phyloP scores from a whole-genome alignment of 2,113 vertebrate species.

The Sinocyclocheilus anshuiensis region DNA sequence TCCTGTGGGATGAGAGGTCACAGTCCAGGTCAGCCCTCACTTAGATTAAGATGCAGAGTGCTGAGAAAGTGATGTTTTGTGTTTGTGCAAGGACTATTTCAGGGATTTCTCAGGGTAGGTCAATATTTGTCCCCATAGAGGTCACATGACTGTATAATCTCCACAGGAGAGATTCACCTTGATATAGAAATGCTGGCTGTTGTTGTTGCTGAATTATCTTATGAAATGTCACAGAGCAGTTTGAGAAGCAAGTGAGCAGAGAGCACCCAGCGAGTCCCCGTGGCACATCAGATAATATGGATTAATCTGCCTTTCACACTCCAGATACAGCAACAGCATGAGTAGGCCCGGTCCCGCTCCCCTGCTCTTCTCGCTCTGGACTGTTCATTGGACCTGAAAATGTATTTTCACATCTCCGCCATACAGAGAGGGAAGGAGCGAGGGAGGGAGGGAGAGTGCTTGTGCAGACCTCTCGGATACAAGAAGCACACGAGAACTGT shows the following conservation, averaged over 20 bases:
- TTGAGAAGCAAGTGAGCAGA: constrained; percentile 41
- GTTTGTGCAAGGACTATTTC: constrained; percentile 48
- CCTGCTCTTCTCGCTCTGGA: constrained; percentile 46
- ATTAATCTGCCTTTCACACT: constrained; percentile 56
- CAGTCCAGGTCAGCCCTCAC: constrained; percentile 67
- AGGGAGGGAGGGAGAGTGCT: constrained; percentile 22
- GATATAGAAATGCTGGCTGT: constrained; percentile 36
- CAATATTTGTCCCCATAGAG: constrained; percentile 57
- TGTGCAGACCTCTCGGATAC: not conserved
- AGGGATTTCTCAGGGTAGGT: constrained; percentile 33
- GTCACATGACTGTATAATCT: constrained; percentile 31
- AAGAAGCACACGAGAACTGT: constrained; percentile 28
- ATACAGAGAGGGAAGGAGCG: constrained; percentile 14
- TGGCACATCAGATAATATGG: constrained; percentile 55
- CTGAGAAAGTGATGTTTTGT: constrained; percentile 37
- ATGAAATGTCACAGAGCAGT: constrained; percentile 51
- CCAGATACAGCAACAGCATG: constrained; percentile 52
- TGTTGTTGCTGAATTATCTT: constrained; percentile 50
- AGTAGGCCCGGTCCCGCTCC: constrained; percentile 45
- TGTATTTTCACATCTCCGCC: constrained; percentile 61
- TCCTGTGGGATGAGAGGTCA: constrained; percentile 60
- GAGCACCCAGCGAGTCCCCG: constrained; percentile 31
- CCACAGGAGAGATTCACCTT: constrained; percentile 27
- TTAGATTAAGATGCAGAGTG: constrained; percentile 54
- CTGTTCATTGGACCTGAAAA: constrained; percentile 62